A percentile compares a stretch with the other conserved stretches of the same genome.
phyloP scores from a whole-genome alignment of 2,113 vertebrate species.

The Anas platyrhynchos region DNA sequence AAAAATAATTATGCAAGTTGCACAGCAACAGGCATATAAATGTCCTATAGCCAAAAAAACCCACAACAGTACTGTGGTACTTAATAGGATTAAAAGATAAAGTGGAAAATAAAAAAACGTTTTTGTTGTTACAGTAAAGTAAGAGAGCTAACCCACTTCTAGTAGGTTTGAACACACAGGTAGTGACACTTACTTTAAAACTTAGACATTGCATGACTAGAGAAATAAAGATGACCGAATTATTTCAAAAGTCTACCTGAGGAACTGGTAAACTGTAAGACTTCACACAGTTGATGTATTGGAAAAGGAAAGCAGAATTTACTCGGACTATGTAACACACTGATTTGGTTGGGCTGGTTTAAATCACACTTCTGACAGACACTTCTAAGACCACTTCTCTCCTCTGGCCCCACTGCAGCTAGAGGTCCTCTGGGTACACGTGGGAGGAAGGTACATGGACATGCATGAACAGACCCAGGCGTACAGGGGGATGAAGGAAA shows the following conservation, averaged over 20 bases:
- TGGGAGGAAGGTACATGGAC: neutral
- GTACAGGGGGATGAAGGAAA: neutral
- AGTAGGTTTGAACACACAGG: neutral
- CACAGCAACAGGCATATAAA: constrained; percentile 12
- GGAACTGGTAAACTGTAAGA: neutral
- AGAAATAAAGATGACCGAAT: neutral
- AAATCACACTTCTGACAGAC: neutral
- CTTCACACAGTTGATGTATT: neutral
- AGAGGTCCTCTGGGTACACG: neutral
- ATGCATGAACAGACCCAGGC: neutral
- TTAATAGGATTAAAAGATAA: constrained; percentile 10
- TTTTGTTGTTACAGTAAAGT: neutral
- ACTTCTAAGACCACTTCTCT: neutral
- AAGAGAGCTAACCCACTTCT: neutral
- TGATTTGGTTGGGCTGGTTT: neutral
- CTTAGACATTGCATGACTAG: neutral
- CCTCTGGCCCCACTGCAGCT: neutral
- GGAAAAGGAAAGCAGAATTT: neutral
- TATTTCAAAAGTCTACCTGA: neutral
- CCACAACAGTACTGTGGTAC: neutral
- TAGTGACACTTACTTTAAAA: neutral
- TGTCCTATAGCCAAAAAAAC: neutral
- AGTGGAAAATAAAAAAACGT: neutral
- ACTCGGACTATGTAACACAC: neutral
- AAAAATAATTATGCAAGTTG: neutral